Conservation (phyloP, 2,113 vertebrate genomes). For the Emydocephalus ijimae region DNA sequence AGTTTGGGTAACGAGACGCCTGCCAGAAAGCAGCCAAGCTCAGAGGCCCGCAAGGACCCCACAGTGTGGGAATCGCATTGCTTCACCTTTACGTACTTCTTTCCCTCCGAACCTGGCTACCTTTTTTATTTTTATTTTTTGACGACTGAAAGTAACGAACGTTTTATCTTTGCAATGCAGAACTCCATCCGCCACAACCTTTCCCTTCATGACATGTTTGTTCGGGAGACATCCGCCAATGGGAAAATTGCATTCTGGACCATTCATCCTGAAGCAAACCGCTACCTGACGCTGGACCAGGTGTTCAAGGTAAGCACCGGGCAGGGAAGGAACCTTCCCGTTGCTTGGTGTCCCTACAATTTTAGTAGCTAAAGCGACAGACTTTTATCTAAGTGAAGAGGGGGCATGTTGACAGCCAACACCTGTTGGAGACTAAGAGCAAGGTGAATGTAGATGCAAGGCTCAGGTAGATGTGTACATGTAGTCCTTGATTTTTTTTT, state of each 20-base stretch:
- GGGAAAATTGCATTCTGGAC: slow-evolving; percentile 93
- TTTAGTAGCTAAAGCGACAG: neutral
- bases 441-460: neutral
- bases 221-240: slow-evolving; percentile 81
- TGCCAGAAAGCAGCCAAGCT: neutral
- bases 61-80: fast-evolving
- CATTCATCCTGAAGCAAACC: slow-evolving; percentile 90
- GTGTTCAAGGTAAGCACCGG: slow-evolving; percentile 83
- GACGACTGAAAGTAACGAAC: neutral
- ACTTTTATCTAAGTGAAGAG: neutral
- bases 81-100: neutral
- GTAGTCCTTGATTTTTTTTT: too few relatives aligned
- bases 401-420: neutral
- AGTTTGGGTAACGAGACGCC: neutral
- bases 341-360: neutral
- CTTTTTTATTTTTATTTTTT: too few relatives aligned
- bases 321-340: neutral
- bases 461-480: neutral
- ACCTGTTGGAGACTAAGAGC: neutral
- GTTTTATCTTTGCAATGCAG: slow-evolving; percentile 62
- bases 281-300: slow-evolving; percentile 88
- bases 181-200: slow-evolving; percentile 97
- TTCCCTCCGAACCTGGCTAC: neutral
- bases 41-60: too few relatives aligned
- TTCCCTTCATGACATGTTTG: slow-evolving; percentile 93